These are phyloP conservation scores for Rhopalosiphum maidis DNA, from an alignment of 1,140 invertebrate species.

Conservation along the genomic window DNA sequence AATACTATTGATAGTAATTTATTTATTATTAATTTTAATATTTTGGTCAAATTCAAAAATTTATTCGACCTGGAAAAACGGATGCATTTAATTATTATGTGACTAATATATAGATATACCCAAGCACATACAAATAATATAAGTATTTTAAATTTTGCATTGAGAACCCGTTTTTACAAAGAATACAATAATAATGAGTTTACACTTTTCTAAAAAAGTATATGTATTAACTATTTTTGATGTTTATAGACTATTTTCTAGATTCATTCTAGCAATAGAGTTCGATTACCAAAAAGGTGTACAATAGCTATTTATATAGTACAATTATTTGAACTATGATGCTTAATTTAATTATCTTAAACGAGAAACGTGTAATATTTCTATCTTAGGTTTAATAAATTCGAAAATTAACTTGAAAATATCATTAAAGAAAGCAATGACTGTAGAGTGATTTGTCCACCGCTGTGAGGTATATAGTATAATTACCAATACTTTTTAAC, in stretches of 20 bases:
- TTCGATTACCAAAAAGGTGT: not conserved
- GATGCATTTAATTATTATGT: not conserved
- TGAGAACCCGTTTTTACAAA: not conserved
- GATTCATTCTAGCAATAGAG: not conserved
- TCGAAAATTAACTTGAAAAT: not conserved
- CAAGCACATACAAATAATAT: not conserved
- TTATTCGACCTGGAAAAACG: not conserved
- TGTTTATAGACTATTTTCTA: not conserved
- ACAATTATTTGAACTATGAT: too few relatives aligned
- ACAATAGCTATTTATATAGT: too few relatives aligned
- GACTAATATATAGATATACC: not conserved
- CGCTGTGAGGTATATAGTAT: not conserved
- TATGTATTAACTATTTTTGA: not conserved
- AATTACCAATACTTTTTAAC: not conserved
- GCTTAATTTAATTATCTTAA: not conserved
- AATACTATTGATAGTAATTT: not conserved
- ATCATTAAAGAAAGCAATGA: not conserved
- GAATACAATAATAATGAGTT: not conserved
- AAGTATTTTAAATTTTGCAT: not conserved
- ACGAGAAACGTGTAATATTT: not conserved
- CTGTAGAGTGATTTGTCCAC: not conserved
- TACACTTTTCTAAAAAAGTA: too few relatives aligned
- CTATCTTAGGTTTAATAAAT: not conserved
- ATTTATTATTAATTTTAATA: not conserved
- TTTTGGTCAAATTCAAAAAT: not conserved